phyloP scores from a whole-genome alignment of 1,140 invertebrate genomes.

The Drosophila bipectinata region DNA sequence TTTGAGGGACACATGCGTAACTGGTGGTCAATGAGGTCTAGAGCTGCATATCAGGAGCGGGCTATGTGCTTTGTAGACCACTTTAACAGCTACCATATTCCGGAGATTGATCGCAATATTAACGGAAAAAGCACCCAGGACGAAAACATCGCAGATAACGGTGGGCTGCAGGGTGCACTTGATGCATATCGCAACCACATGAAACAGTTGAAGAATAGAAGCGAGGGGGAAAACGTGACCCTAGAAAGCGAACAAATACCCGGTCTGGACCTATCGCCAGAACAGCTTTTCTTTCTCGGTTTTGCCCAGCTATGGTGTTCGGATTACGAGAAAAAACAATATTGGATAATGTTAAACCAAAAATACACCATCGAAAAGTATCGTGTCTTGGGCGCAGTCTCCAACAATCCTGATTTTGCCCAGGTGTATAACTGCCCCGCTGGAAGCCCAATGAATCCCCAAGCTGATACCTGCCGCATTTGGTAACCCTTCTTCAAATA shows the following conservation, averaged over 20 bases:
- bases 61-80: constrained; percentile 89
- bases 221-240: constrained; percentile 56
- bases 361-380: constrained; percentile 74
- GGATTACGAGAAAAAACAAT: constrained; percentile 63
- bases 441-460: constrained; percentile 87
- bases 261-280: constrained; percentile 91
- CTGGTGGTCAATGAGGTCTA: no score
- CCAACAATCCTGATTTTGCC: constrained; percentile 88
- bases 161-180: constrained; percentile 86
- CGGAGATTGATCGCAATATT: constrained; percentile 85
- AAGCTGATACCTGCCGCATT: constrained; percentile 21
- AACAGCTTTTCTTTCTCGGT: constrained; percentile 95
- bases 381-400: constrained; percentile 88
- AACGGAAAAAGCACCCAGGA: constrained; percentile 87
- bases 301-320: constrained; percentile 90
- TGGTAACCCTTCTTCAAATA: constrained; percentile 36
- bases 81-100: constrained; percentile 84
- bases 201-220: constrained; percentile 78
- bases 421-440: constrained; percentile 86
- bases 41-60: no score
- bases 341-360: constrained; percentile 64
- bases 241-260: constrained; percentile 88
- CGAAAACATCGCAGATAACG: constrained; percentile 92
- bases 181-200: constrained; percentile 85
- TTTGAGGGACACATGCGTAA: constrained; percentile 22